Base-by-base conservation (phyloP, 2,888 invertebrate genomes). In the Fabriciana adippe region DNA sequence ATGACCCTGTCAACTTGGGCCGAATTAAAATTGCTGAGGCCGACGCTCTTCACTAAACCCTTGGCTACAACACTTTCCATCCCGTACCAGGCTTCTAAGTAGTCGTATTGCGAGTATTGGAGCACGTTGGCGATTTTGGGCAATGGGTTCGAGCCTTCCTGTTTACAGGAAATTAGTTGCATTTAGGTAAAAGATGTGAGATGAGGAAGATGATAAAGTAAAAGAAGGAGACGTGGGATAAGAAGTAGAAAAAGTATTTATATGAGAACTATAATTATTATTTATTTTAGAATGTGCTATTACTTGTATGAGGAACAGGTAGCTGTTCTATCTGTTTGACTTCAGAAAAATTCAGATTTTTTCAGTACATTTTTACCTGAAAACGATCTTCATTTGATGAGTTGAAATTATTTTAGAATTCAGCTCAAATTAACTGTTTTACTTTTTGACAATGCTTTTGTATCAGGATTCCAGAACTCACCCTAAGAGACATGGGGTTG, bases 11-110 rank as follows among this genome's bases (percentile, higher is more conserved):
- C 93, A 6, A 97, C 84, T 82, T 98, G 98, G 55, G 94, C 88
- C 13, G 94, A 95, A 84, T 97, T 98, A 83, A 98, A 98, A 87
- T 98, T 98, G 73, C 97, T 97, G 6, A 98, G 87, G 0, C 98
- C 98, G 73, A 97, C 95, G 60, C 95, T 94, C 75, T 93, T 95
- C 0, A 94, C 94, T 13, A 97, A 86, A 0, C 96, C 97, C 72
- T 93, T 89, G 59, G 93, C 81, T 5, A 95, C 93, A 18, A 97
- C 93, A n/a, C 93, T 89, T 81, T 98, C 98, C 95, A 98, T 94
- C 0, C 94, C 97, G 82, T 94, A 94, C 95, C 96, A 97, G 0
- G 96, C 96, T 74, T 96, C 97, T 41, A 97, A 74, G 79, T 95
- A 97, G 85, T 97, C 96, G 56, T 78, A 71, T 0, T 81, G 71